Base-by-base conservation (phyloP, 2,113 vertebrate species). In the Sinosuthora webbiana region DNA sequence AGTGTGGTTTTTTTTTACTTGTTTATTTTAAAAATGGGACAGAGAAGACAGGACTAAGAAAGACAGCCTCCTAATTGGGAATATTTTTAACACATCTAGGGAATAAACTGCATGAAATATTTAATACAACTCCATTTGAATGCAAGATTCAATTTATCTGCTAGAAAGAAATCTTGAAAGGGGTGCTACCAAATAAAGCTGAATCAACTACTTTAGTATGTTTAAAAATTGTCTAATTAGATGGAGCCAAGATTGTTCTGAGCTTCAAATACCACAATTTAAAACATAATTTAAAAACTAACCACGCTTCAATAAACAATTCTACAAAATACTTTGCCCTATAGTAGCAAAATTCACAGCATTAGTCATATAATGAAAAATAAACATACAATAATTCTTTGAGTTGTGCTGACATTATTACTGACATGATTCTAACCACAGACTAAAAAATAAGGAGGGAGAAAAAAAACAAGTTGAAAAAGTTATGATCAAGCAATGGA, bases 261-360 rank as follows among this genome's bases (percentile, higher is more conserved):
- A 93, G 64, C 45, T 84, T 75, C 94, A 87, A 93, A 96, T 42
- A 90, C 35, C 82, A 93, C 57, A 90, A 81, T 82, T 90, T 75
- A 79, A 85, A 91, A 67, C 21, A 89, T 1, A 3, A 67, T 65
- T 80, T 59, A 24, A 89, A 91, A 89, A 49, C 7, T 27, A 90
- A 77, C 5, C 14, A 17, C 53, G 65, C 23, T 76, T 90, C 27
- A 31, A 49, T 7, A 44, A 67, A 50, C 25, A 93, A 47, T 37
- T 80, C 44, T 52, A 22, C 35, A 93, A 86, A 83, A 71, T 45
- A 56, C 30, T 78, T 64, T 84, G 52, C 45, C 65, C 52, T 64
- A 25, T 0, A 1, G n/a, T 47, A 81, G 37, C 31, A 87, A 87
- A 88, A 80, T 37, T 73, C 37, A 37, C 52, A 52, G 50, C 28